Base-by-base conservation (phyloP, 2,113 vertebrate genomes). In the Cnemophilus loriae region DNA sequence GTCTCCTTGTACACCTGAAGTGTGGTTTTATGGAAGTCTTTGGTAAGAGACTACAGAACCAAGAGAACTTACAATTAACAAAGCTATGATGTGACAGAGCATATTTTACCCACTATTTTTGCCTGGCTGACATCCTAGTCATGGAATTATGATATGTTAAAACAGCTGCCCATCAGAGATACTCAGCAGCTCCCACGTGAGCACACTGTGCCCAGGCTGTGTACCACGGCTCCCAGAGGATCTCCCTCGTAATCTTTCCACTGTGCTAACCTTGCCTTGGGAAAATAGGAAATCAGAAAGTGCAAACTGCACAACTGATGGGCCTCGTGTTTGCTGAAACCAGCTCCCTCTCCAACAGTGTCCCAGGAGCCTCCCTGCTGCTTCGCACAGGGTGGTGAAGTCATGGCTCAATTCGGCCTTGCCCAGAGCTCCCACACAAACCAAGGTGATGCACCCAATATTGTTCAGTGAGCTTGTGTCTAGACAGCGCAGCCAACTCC, bases 361-460 rank as follows among this genome's bases (percentile, higher is more conserved):
- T 24, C 69, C 64, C 22, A 49, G 56, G 8, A 46, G 69, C 52
- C 52, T 59, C 33, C 46, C 30, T 0, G 0, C 18, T 26, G 59
- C 53, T 22, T 10, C 6, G 0, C 0, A 0, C 42, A 7, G 28
- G 18, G 3, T 4, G 4, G 1, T 3, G 7, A 37, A 59, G 52
- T 5, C 35, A 1, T 0, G 0, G 41, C 15, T 78, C 60, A 24
- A 6, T 0, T 2, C 0, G 0, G 52, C 39, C 49, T 41, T 5
- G 4, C 21, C 9, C 2, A 2, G 52, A 76, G 35, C 44, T 9
- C 46, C 52, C 47, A 37, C 10, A 52, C 53, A 85, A 52, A 46
- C 30, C 47, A 37, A 1, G 3, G 32, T 0, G 6, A 57, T 11
- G 39, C 7, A 26, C 37, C 24, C 47, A 1, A 12, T 1, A 1